A percentile compares a stretch with the other conserved stretches of the same genome.
These are phyloP conservation scores for Drosophila sucinea DNA, from an alignment of 1,140 invertebrate species.

Conservation along the genomic window DNA sequence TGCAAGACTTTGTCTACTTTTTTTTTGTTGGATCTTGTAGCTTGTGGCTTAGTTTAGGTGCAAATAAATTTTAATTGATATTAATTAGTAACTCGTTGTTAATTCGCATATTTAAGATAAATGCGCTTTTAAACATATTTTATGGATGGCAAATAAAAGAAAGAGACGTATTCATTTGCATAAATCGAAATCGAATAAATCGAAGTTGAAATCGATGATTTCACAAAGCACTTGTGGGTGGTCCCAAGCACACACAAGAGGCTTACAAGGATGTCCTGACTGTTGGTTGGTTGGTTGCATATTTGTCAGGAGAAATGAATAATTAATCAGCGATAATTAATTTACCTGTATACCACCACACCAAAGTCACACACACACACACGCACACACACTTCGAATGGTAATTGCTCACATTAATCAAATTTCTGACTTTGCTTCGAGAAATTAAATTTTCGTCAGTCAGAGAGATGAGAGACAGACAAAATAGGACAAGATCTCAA, in stretches of 20 bases:
- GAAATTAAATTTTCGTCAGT: conserved; percentile 18
- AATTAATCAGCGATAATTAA: conserved; percentile 67
- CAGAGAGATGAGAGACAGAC: conserved; percentile 21
- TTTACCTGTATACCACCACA: conserved; percentile 26
- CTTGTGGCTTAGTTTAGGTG: conserved; percentile 41
- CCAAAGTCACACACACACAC: background rate
- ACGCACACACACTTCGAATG: conserved; percentile 12
- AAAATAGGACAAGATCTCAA: conserved; percentile 3
- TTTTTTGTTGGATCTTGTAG: conserved; percentile 32
- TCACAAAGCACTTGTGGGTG: background rate
- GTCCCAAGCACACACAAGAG: conserved; percentile 8
- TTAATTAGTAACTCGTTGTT: conserved; percentile 60
- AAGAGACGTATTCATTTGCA: conserved; percentile 47
- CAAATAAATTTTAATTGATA: conserved; percentile 58
- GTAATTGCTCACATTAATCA: conserved; percentile 70
- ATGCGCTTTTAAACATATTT: conserved; percentile 34
- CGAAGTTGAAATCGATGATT: background rate
- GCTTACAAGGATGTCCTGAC: conserved; percentile 27
- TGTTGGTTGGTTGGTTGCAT: background rate
- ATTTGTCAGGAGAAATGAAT: conserved; percentile 26
- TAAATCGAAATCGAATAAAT: conserved; percentile 13
- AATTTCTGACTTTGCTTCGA: conserved; percentile 4
- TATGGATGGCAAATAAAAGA: conserved; percentile 23
- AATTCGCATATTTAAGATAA: conserved; percentile 56
- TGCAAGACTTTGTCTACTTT: conserved; percentile 41